These are phyloP conservation scores for Urocolius indicus DNA, from an alignment of 2,113 vertebrate genomes.

Conservation along the genomic window DNA sequence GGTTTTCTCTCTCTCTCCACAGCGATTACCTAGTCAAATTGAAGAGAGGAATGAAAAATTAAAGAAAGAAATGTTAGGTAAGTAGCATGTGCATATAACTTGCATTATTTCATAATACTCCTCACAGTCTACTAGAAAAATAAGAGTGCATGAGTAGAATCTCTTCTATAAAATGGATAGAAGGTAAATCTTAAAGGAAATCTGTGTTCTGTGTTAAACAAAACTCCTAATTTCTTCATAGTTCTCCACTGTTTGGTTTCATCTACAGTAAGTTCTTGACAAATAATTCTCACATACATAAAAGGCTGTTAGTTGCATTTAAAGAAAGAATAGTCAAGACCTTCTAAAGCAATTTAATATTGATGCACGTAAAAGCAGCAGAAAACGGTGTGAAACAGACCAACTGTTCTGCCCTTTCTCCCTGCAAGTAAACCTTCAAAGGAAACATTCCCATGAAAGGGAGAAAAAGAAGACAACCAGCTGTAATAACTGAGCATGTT, in stretches of 20 bases:
- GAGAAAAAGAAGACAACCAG: not conserved
- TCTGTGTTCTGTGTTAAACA: not conserved
- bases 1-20: constrained; percentile 32
- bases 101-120: not conserved
- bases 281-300: not conserved
- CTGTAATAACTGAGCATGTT: not conserved
- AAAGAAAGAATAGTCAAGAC: not conserved
- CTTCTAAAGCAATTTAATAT: not conserved
- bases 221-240: not conserved
- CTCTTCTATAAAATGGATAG: not conserved
- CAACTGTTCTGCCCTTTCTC: not conserved
- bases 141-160: not conserved
- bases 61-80: constrained; percentile 97
- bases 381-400: not conserved
- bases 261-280: not conserved
- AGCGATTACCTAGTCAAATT: constrained; percentile 94
- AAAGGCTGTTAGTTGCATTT: not conserved
- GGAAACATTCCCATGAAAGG: not conserved
- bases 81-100: constrained; percentile 3
- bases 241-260: not conserved
- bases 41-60: constrained; percentile 94
- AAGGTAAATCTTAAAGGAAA: not conserved
- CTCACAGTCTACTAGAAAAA: not conserved
- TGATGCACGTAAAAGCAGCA: not conserved
- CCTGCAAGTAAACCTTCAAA: constrained; percentile 1